phyloP scores from a whole-genome alignment of 2,113 vertebrate genomes.

The Rhegmatorhina hoffmannsi region DNA sequence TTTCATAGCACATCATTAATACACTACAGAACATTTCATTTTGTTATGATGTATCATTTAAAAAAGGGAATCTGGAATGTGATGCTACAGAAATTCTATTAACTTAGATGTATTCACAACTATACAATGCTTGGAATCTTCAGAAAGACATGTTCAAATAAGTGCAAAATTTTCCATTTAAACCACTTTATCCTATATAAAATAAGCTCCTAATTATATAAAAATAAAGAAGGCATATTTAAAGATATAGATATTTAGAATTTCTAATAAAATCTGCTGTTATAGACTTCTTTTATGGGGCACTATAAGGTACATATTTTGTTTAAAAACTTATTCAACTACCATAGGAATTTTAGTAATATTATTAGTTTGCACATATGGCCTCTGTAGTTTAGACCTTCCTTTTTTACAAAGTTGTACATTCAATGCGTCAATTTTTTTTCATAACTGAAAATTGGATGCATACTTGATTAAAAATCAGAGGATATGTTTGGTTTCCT shows the following conservation, averaged over 20 bases:
- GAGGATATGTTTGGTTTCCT: background rate
- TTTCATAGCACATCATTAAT: background rate
- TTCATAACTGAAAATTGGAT: background rate
- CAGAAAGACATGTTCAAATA: background rate
- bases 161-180: background rate
- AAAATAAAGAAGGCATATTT: background rate
- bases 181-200: background rate
- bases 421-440: background rate
- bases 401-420: background rate
- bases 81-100: background rate
- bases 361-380: background rate
- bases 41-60: constrained; percentile 23
- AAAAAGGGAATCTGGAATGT: background rate
- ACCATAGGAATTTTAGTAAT: background rate
- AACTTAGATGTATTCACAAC: background rate
- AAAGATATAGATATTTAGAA: background rate
- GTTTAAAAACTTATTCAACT: background rate
- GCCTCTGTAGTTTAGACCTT: background rate
- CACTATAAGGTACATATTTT: background rate
- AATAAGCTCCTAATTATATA: background rate
- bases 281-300: background rate
- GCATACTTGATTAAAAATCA: background rate
- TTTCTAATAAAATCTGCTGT: background rate
- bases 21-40: background rate
- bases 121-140: background rate